phyloP scores from a whole-genome alignment of 2,113 vertebrate species.

The Anguilla japonica region DNA sequence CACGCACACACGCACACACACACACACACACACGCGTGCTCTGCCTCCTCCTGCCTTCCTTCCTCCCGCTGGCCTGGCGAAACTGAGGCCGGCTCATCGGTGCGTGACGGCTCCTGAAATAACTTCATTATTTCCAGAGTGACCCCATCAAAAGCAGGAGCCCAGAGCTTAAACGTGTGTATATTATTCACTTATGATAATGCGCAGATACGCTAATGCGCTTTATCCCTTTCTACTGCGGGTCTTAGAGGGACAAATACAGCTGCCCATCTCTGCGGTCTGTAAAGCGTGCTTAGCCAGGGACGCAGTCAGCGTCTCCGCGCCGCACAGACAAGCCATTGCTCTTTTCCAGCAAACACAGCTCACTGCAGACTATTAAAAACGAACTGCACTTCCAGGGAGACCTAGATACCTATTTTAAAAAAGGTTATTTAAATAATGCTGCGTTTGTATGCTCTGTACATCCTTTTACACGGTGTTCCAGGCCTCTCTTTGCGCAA shows the following conservation, averaged over 20 bases:
- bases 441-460: background rate
- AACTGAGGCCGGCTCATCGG: background rate
- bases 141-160: constrained; percentile 12
- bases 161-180: constrained; percentile 5
- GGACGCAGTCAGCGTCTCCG: background rate
- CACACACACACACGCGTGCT: background rate
- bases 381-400: background rate
- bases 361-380: background rate
- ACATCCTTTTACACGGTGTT: background rate
- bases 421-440: background rate
- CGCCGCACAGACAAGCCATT: background rate
- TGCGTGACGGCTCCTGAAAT: constrained; percentile 1
- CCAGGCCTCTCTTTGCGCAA: background rate
- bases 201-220: constrained; percentile 2
- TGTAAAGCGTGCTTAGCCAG: background rate
- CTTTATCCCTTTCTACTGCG: background rate
- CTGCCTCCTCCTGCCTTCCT: background rate
- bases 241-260: background rate
- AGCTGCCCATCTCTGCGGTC: background rate
- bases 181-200: constrained; percentile 11
- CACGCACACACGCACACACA: background rate
- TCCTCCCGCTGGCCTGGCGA: background rate
- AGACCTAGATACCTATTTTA: background rate
- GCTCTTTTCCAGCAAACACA: background rate
- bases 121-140: constrained; percentile 15